These are phyloP conservation scores for Corvus moneduloides DNA, from an alignment of 2,113 vertebrate genomes.

Conservation along the genomic window DNA sequence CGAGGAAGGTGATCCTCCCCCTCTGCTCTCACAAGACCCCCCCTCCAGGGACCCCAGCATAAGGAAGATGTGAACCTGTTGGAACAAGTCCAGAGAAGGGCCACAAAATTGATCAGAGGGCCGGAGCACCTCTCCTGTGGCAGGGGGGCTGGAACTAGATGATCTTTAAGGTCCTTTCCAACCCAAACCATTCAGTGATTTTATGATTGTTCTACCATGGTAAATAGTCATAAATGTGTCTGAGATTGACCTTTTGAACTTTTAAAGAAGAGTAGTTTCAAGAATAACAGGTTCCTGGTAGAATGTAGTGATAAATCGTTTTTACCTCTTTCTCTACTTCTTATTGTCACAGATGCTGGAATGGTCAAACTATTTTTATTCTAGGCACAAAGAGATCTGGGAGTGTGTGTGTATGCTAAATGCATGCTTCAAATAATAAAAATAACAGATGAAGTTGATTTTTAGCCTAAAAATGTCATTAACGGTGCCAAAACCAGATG, in stretches of 20 bases:
- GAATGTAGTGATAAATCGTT: background rate
- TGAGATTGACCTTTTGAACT: background rate
- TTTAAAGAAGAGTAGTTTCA: background rate
- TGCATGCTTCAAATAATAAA: slow-evolving; percentile 7
- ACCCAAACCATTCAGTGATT: background rate
- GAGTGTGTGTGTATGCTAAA: background rate
- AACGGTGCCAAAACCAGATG: slow-evolving; percentile 23
- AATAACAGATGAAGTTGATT: background rate
- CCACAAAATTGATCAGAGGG: background rate
- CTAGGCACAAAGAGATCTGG: background rate
- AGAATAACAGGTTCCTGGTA: background rate
- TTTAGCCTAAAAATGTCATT: slow-evolving; percentile 13
- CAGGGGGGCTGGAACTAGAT: background rate
- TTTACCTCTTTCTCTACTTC: background rate
- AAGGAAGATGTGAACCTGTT: background rate
- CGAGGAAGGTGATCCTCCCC: background rate
- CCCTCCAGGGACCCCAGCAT: background rate
- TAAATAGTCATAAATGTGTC: background rate
- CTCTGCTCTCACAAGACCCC: background rate
- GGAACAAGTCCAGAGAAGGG: background rate
- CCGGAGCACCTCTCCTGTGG: background rate
- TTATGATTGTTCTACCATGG: background rate
- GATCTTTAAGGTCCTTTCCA: background rate
- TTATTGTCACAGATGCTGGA: background rate
- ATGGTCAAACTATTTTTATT: background rate